phyloP scores from a whole-genome alignment of 1,140 invertebrate species.

The Drosophila fuyamai region DNA sequence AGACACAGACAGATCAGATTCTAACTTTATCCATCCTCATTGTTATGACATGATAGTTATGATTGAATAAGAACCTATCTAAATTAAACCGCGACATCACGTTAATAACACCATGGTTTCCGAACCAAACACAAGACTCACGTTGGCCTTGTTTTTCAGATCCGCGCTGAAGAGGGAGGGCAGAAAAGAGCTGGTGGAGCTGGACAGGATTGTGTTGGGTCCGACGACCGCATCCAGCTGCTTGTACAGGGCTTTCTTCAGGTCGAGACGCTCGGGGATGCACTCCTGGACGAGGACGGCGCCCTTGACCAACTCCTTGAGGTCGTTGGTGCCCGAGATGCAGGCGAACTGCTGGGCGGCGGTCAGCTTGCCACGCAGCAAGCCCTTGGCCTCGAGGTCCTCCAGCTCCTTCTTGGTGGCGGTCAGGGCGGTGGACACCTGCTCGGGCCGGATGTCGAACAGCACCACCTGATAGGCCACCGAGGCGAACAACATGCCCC shows the following conservation, averaged over 20 bases:
- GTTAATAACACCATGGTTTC: too few species aligned
- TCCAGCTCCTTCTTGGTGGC: constrained; percentile 91
- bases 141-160: constrained; percentile 90
- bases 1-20: too few species aligned
- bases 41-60: too few species aligned
- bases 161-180: constrained; percentile 94
- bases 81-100: too few species aligned
- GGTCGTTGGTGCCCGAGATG: constrained; percentile 89
- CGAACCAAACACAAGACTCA: constrained; percentile 36
- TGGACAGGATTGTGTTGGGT: constrained; percentile 92
- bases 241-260: constrained; percentile 93
- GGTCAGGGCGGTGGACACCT: constrained; percentile 90
- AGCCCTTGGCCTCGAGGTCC: constrained; percentile 88
- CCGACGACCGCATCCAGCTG: constrained; percentile 91
- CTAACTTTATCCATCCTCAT: too few species aligned
- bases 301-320: constrained; percentile 89
- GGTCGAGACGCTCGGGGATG: constrained; percentile 94
- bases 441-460: constrained; percentile 92
- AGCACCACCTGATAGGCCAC: constrained; percentile 94
- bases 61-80: too few species aligned
- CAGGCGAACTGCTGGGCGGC: constrained; percentile 91
- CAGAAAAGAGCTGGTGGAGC: constrained; percentile 95
- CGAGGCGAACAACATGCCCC: constrained; percentile 98
- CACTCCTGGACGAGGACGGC: constrained; percentile 95
- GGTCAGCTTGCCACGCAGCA: constrained; percentile 90